phyloP scores from a whole-genome alignment of 2,113 vertebrate species.

The Eulemur rufifrons region DNA sequence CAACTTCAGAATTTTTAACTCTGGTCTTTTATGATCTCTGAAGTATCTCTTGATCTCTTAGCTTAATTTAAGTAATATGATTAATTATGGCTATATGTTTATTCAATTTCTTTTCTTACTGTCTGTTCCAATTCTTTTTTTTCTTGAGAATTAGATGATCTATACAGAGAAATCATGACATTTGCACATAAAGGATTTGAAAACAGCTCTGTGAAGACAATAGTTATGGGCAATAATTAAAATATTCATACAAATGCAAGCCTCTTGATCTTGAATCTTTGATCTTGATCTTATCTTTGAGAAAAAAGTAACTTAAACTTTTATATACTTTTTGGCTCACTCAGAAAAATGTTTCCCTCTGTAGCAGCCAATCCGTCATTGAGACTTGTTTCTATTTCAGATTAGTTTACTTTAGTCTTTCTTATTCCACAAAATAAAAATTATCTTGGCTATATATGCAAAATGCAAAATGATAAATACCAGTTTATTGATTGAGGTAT shows the following conservation, averaged over 20 bases:
- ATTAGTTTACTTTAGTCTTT: not conserved
- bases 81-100: not conserved
- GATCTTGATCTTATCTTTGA: slow-evolving; percentile 33
- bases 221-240: not conserved
- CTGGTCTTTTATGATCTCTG: not conserved
- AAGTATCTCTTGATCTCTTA: slow-evolving; percentile 26
- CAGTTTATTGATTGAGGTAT: not conserved
- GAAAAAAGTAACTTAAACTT: not conserved
- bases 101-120: slow-evolving; percentile 29
- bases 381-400: slow-evolving; percentile 14
- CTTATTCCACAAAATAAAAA: slow-evolving; percentile 23
- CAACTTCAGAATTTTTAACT: not conserved
- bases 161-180: not conserved
- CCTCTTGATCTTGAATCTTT: slow-evolving; percentile 32
- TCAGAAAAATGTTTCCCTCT: not conserved
- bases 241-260: not conserved
- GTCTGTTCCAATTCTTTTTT: not conserved
- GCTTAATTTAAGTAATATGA: slow-evolving; percentile 41
- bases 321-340: not conserved
- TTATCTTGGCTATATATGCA: not conserved
- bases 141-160: not conserved
- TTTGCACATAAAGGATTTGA: not conserved
- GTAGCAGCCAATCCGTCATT: not conserved
- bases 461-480: not conserved
- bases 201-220: not conserved